phyloP scores from a whole-genome alignment of 2,113 vertebrate species.

The Nannobrachium achirus region DNA sequence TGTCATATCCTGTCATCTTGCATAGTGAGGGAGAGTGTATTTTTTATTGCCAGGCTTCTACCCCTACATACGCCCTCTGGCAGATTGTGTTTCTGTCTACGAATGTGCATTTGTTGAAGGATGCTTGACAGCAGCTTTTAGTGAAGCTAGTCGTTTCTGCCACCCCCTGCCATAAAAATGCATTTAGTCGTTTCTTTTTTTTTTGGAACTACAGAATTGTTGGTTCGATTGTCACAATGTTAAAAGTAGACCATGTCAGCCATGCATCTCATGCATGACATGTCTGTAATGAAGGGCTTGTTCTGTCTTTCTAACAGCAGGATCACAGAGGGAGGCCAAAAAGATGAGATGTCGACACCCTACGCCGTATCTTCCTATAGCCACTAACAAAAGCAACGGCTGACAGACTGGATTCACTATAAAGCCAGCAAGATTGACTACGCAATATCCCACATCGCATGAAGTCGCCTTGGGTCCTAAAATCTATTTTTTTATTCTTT shows the following conservation, averaged over 20 bases:
- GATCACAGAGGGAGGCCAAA: constrained; percentile 69
- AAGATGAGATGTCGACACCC: constrained; percentile 63
- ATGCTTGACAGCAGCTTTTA: constrained; percentile 40
- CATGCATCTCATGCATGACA: constrained; percentile 47
- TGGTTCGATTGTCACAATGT: constrained; percentile 44
- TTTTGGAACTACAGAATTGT: constrained; percentile 20
- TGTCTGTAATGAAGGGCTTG: constrained; percentile 58
- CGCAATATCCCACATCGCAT: constrained; percentile 31
- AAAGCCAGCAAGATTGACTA: constrained; percentile 48
- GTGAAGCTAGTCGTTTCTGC: constrained; percentile 9
- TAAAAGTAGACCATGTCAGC: constrained; percentile 39
- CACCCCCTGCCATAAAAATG: constrained; percentile 31
- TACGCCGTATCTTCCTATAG: constrained; percentile 37
- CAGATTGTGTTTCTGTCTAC: constrained; percentile 23
- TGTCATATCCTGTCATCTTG: constrained; percentile 18
- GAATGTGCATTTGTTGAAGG: constrained; percentile 10
- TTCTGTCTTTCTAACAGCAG: constrained; percentile 66
- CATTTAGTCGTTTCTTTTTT: constrained; percentile 41
- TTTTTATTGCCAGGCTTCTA: not conserved
- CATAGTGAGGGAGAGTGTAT: not conserved
- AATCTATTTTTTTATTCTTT: not conserved
- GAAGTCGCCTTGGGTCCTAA: constrained; percentile 1
- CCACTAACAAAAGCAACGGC: constrained; percentile 54
- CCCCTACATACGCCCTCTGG: constrained; percentile 3
- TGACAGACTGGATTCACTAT: constrained; percentile 59